Base-by-base conservation (phyloP, 2,888 invertebrate genomes). In the Rosalia funebris region DNA sequence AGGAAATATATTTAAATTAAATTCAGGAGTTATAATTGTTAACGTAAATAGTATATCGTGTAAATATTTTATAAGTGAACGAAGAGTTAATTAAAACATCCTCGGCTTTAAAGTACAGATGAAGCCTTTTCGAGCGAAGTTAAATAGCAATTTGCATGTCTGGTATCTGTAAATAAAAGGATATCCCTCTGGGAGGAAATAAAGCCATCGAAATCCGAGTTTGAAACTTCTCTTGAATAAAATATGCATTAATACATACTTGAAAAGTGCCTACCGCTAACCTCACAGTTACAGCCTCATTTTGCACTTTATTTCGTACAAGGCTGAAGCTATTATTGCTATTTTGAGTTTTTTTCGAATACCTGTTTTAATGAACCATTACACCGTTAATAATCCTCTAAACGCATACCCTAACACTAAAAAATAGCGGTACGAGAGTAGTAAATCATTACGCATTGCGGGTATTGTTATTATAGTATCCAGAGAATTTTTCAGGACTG, bases 231-330 rank as follows among this genome's bases (percentile, higher is more conserved):
- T 46, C 25, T 7, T 17, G 16, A 11, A 47, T 47, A 34, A 47
- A 47, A 47, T 47, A 47, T 47, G 17, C 32, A 47, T 47, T 32
- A 32, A 46, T 31, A 32, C 46, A n/a, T n/a, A n/a, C n/a, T 44
- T 46, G 46, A 46, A 46, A 46, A 46, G 25, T 7, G n/a, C 25
- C 4, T 7, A 16, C 17, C 5, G 16, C 15, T 32, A 16, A 31
- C 32, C 46, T 47, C 46, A 15, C 16, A 16, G 31, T 34, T 15
- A 32, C 46, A 15, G 34, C 3, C 25, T 25, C 16, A 16, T 15
- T 10, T 32, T 15, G 4, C 32, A 16, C 31, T 32, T 17, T 32
- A 31, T 47, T 17, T 31, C 17, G 9, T 41, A 41, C 17, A 41
- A 17, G 7, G 25, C 16, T 31, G 15, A 14, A 46, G 32, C 14